Percentiles rank a stretch among this genome's conserved stretches.
These are phyloP conservation scores for Pelecanoides urinatrix DNA, from an alignment of 2,113 vertebrate species.

Conservation along the genomic window DNA sequence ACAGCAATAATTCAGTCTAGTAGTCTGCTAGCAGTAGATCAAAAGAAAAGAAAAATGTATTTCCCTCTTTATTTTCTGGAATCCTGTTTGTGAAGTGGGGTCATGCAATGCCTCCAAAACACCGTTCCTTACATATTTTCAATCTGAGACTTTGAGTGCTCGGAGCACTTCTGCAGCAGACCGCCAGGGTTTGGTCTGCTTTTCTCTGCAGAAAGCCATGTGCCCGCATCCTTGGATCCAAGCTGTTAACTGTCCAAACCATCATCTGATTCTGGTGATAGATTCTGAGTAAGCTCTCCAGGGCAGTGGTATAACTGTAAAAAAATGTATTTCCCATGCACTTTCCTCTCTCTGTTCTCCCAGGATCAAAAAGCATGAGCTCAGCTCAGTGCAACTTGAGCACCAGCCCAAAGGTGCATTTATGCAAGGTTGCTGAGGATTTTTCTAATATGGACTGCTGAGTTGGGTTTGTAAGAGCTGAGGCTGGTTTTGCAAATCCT, in stretches of 20 bases:
- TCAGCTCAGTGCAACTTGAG: neutral
- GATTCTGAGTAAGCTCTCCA: neutral
- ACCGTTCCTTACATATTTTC: accelerated
- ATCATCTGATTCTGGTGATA: neutral
- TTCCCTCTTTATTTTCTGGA: neutral
- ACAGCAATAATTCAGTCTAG: neutral
- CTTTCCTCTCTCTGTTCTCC: neutral
- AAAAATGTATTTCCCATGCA: neutral
- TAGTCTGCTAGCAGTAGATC: neutral
- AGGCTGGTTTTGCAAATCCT: neutral
- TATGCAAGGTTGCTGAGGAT: accelerated
- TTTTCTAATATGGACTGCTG: neutral
- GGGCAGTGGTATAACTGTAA: accelerated
- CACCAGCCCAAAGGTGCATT: accelerated
- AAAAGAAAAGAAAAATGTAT: neutral
- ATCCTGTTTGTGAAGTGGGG: neutral
- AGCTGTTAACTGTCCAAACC: neutral
- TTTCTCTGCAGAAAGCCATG: neutral
- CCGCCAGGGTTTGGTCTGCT: neutral
- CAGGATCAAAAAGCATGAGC: neutral
- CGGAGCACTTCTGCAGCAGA: neutral
- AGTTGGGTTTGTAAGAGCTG: neutral
- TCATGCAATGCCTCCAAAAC: neutral
- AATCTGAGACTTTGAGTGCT: neutral
- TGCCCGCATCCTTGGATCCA: neutral